Base-by-base conservation (phyloP, 2,113 vertebrate species). In the Clarias magur region DNA sequence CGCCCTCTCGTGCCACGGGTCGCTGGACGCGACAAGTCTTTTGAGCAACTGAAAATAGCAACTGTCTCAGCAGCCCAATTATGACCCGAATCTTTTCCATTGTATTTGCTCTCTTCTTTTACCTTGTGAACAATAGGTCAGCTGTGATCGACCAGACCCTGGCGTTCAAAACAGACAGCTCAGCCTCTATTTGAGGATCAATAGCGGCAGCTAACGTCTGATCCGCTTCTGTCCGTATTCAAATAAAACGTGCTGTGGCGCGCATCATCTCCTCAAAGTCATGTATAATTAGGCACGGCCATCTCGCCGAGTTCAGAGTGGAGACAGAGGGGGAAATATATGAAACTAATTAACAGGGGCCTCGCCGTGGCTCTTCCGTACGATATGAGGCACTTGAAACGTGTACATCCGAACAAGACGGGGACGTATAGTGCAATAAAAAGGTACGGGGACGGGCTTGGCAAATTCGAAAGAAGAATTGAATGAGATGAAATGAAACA, bases 181-280 rank as follows among this genome's bases (percentile, higher is more conserved):
- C 90, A 89, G 89, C 87, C 90, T 88, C 92, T 87, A 93, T 93
- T 92, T 92, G 89, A 92, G 91, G 91, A 95, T 95, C 94, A 94
- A 95, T 94, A 93, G 89, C 90, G 92, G 89, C 91, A 92, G 88
- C 90, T 93, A 93, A 95, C 93, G 92, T 92, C 92, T 93, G 91
- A 92, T 90, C 89, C 73, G 86, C 89, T 89, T 91, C 84, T 89
- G 92, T 94, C 92, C 92, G 94, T 94, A 93, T 94, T 94, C 92
- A 93, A 94, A 95, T 92, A 92, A 88, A 80, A 90, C 75, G 87
- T 86, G 86, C 89, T 72, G 88, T 57, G 89, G 86, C 91, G 87
- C 88, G 88, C 90, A 88, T 89, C 90, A 91, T 91, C 91, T 91
- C 89, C 90, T 90, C 89, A 91, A 93, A 91, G 92, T 92, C 93